Percentiles rank a stretch among this genome's conserved stretches.
Evolutionary conservation across 2,113 vertebrate genomes (phyloP).

Genomic region (Setophaga coronata): DNA sequence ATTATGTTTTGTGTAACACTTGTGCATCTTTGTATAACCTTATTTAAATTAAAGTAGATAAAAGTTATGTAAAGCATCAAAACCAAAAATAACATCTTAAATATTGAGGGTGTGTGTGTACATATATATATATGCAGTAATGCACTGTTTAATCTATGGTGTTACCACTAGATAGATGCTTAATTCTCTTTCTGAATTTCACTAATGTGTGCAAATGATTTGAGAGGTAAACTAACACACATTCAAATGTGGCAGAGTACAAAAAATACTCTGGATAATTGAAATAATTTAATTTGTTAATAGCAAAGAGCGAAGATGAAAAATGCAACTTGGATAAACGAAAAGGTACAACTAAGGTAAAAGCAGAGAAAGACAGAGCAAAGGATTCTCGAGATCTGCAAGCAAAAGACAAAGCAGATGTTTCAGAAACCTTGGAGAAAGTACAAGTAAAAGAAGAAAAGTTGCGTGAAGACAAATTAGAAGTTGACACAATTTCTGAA

Average conservation of each 20-base stretch:
- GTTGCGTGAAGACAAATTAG: conserved; percentile 11
- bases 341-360: conserved; percentile 70
- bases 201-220: not conserved
- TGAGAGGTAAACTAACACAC: not conserved
- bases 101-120: not conserved
- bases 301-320: conserved; percentile 72
- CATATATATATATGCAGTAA: not conserved
- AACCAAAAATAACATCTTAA: not conserved
- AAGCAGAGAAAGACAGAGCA: conserved; percentile 67
- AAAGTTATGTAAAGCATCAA: not conserved
- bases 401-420: conserved; percentile 55
- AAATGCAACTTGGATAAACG: conserved; percentile 75
- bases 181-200: not conserved
- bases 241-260: not conserved
- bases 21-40: not conserved
- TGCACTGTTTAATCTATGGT: not conserved
- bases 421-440: conserved; percentile 58
- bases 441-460: conserved; percentile 65
- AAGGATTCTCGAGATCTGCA: conserved; percentile 58
- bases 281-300: not conserved
- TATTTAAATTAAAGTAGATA: not conserved
- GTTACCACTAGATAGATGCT: not conserved
- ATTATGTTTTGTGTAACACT: not conserved
- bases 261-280: not conserved
- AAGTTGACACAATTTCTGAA: conserved; percentile 15